Percentiles rank a stretch among this genome's conserved stretches.
Evolutionary conservation across 2,113 vertebrate genomes (phyloP).

Genomic region (Clinocottus analis): DNA sequence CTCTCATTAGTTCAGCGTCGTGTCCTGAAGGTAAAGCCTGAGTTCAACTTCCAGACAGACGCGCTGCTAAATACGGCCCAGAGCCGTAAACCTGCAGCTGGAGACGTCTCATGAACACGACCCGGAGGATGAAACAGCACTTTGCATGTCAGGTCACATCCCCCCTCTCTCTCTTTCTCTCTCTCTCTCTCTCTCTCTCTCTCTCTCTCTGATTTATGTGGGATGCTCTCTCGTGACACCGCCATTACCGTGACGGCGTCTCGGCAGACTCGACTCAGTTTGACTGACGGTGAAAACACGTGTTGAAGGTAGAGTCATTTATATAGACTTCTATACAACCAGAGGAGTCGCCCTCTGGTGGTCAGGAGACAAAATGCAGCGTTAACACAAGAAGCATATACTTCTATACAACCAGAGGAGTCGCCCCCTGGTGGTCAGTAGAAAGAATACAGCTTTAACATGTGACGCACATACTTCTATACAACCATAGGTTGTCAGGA

Average conservation of each 20-base stretch:
- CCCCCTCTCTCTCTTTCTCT: too few relatives aligned
- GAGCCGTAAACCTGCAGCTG: neutral
- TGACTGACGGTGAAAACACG: neutral
- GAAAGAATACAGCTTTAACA: too few relatives aligned
- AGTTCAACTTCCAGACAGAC: conserved; percentile 1
- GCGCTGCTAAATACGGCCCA: conserved; percentile 1
- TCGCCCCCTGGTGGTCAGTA: too few relatives aligned
- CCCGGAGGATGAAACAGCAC: neutral
- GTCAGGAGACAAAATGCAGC: too few relatives aligned
- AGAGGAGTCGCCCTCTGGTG: too few relatives aligned
- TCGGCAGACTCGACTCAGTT: neutral
- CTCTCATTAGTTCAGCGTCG: conserved; percentile 8
- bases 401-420: too few relatives aligned
- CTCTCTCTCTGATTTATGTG: neutral
- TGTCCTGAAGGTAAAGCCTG: neutral
- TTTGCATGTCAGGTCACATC: conserved; percentile 18
- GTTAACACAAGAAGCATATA: too few relatives aligned
- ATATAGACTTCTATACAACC: too few relatives aligned
- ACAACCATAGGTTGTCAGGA: too few relatives aligned
- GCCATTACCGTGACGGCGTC: neutral
- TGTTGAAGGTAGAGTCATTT: too few relatives aligned
- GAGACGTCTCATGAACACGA: neutral
- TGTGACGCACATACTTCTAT: too few relatives aligned
- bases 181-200: neutral
- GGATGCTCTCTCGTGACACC: neutral